Evolutionary conservation across 2,113 vertebrate genomes (phyloP).

Genomic region (Diglossa brunneiventris): DNA sequence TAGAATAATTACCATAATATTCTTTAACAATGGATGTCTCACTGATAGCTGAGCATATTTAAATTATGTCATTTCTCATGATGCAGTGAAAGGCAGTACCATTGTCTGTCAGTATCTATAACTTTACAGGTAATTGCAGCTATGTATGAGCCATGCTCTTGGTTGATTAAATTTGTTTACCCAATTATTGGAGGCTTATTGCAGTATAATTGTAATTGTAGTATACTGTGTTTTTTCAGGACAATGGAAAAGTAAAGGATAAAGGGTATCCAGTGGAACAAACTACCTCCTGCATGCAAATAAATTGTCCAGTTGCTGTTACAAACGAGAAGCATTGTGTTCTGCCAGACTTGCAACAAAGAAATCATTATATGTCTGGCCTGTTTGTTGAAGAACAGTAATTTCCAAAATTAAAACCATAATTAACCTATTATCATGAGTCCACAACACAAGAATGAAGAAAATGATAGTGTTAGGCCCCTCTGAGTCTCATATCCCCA

Average conservation of each 20-base stretch:
- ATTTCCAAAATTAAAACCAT: constrained; percentile 50
- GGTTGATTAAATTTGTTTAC: constrained; percentile 23
- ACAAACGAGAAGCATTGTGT: constrained; percentile 27
- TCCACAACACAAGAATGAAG: constrained; percentile 27
- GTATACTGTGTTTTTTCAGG: constrained; percentile 15
- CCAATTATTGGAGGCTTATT: constrained; percentile 3
- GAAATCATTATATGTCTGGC: constrained; percentile 35
- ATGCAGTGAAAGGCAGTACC: background rate
- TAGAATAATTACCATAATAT: background rate
- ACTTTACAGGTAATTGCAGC: constrained; percentile 29
- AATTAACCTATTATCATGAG: constrained; percentile 36
- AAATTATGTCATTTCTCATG: background rate
- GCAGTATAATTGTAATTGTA: background rate
- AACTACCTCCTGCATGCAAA: constrained; percentile 6
- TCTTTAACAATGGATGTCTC: background rate
- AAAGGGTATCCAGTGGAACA: constrained; percentile 28
- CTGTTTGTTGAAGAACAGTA: constrained; percentile 12
- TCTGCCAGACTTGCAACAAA: constrained; percentile 54
- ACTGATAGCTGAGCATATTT: background rate
- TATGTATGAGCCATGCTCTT: background rate
- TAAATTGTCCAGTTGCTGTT: background rate
- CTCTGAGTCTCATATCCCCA: constrained; percentile 6
- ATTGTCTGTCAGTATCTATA: background rate
- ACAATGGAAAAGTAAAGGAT: constrained; percentile 18
- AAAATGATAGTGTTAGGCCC: constrained; percentile 30